Evolutionary conservation across 2,888 invertebrate species (phyloP), one percentile per base, ranked within the genome.

Genomic region (Cantharis rustica): DNA sequence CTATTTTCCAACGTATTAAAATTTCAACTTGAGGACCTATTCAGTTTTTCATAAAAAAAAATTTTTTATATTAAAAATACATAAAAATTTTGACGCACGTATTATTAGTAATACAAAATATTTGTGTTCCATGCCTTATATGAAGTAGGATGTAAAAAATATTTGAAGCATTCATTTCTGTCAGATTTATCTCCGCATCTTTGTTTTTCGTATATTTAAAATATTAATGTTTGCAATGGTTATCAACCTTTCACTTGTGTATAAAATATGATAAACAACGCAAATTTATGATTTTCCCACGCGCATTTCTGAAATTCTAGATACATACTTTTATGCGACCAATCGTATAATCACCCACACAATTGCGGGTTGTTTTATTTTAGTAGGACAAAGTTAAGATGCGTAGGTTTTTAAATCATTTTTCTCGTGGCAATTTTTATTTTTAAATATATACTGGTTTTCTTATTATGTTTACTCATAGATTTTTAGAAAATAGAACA

Each of bases 241-340:
- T 79, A 80, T 79, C 77, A 80, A 78, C 79, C 79, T 79, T 77
- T 80, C 79, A 79, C 69, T 77, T 77, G 73, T 72, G 72, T 71
- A 79, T 77, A 80, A 79, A 80, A 80, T 79, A 71, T 79, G 23
- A 63, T 68, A 76, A 76, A 75, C 79, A 77, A 80, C 78, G 78
- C 78, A 80, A 76, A 78, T 77, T 68, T 61, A 64, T 11, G 13
- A 68, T 74, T 77, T 74, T 80, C 81, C 81, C 79, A 81, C 81
- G 81, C 81, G 81, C 80, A 80, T 80, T 75, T 77, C 79, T 81
- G 23, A 73, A 79, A 81, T 81, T 80, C 79, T 78, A 80, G 78
- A 23, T 23, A 23, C 23, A 79, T 72, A 71, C 68, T 62, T 75
- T 31, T 73, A 79, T 72, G 70, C 63, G 61, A 71, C 16, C 16